phyloP scores from a whole-genome alignment of 2,888 invertebrate genomes.

The Pristionchus exspectatus region DNA sequence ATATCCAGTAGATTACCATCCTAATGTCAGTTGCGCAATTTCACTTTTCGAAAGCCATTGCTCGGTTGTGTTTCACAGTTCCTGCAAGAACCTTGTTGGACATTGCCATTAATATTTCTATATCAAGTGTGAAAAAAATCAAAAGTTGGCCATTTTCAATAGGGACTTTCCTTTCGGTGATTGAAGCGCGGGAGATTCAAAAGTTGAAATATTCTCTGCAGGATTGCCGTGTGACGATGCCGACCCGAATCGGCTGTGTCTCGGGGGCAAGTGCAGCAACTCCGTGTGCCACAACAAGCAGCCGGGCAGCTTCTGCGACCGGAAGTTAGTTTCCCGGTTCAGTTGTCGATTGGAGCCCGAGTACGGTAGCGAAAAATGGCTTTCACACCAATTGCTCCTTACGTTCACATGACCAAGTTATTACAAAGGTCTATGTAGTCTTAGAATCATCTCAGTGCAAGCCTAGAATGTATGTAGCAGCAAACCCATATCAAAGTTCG shows the following conservation, averaged over 20 bases:
- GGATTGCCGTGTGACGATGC: slow-evolving; percentile 78
- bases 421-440: no score
- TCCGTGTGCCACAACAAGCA: slow-evolving; percentile 77
- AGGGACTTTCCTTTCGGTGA: not conserved
- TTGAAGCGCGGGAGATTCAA: not conserved
- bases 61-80: not conserved
- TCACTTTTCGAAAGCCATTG: no score
- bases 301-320: slow-evolving; percentile 77
- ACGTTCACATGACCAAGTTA: no score
- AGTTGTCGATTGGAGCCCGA: not conserved
- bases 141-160: not conserved
- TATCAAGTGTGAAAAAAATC: not conserved
- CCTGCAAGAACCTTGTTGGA: not conserved
- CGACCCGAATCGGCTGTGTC: slow-evolving; percentile 76
- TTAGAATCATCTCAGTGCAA: no score
- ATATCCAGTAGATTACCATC: no score
- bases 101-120: no score
- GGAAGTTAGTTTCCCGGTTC: slow-evolving; percentile 67
- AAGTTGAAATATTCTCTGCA: not conserved
- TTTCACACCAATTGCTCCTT: no score
- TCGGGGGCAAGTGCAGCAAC: slow-evolving; percentile 77
- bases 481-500: not conserved
- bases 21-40: no score
- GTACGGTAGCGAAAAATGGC: no score
- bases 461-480: not conserved